Evolutionary conservation across 2,888 invertebrate genomes (phyloP), one percentile per base, ranked within the genome.

Genomic region (Gasteruption jaculator): DNA sequence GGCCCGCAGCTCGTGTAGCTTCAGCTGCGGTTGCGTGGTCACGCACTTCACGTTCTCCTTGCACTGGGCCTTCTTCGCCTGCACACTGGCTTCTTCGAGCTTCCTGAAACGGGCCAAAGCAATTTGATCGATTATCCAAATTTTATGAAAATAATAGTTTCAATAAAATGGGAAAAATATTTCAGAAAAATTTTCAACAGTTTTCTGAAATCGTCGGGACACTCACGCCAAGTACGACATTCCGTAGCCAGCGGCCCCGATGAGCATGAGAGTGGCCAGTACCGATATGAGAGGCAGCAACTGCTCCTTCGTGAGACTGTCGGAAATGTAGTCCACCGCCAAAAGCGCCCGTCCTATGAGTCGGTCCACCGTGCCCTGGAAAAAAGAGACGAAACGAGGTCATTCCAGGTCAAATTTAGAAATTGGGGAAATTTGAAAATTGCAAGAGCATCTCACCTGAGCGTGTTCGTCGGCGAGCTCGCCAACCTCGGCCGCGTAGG

Each of bases 1-100:
- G 2, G 90, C 89, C 31, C 94, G 76, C 39, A 99, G 74, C 68
- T 97, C 96, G 67, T 96, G 94, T 37, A 99, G 75, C 49, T 84
- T 78, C 48, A 92, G 73, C 67, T 91, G 89, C 0, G 87, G 81
- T 39, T 68, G 71, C 11, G 59, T 54, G 3, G 62, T 43, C 7
- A 48, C 29, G 12, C 74, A 50, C 71, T 76, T 70, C 62, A 71
- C 67, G 63, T 75, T 64, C 58, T 76, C 71, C 65, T 78, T 68
- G 56, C 71, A 73, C 38, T 70, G 68, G 49, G 62, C 61, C 36
- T 71, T 63, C 57, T 72, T 68, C 61, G 76, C 65, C 69, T 78
- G 69, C 59, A 79, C 59, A 68, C 74, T 72, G 65, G 79, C 71
- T 70, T 81, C 78, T 75, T 85, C 75, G 49, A 81, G 60, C 54